Conservation (phyloP, 1,140 invertebrate species). For the Nasonia longicornis region DNA sequence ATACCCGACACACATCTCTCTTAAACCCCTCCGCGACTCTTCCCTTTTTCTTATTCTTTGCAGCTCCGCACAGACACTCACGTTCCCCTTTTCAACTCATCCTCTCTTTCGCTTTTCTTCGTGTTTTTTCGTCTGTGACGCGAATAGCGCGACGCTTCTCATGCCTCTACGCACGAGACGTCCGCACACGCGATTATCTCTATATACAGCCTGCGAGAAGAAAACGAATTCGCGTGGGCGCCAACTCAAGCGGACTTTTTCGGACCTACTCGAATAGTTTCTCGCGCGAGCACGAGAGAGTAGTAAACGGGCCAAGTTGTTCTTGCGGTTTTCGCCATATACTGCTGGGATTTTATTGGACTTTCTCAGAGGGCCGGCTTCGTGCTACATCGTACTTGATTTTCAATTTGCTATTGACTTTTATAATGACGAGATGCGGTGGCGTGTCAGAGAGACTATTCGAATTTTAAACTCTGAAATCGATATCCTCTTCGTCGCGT, state of each 20-base stretch:
- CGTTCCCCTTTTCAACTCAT: background rate
- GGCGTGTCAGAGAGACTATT: background rate
- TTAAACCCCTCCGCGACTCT: background rate
- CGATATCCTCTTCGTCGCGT: background rate
- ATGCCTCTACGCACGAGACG: background rate
- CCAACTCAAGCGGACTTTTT: background rate
- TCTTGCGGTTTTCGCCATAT: background rate
- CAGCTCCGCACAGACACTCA: background rate
- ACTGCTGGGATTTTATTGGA: background rate
- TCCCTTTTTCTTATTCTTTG: constrained; percentile 21
- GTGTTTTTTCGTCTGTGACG: constrained; percentile 41
- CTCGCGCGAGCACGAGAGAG: background rate
- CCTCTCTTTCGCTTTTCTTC: constrained; percentile 20
- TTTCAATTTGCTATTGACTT: background rate
- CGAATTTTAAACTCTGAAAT: background rate
- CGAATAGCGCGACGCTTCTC: constrained; percentile 29
- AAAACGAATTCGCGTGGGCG: background rate
- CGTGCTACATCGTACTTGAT: background rate
- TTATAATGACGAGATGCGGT: background rate
- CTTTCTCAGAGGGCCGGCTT: background rate
- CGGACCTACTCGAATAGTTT: background rate
- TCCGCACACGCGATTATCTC: background rate
- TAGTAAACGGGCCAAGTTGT: background rate
- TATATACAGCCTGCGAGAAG: background rate
- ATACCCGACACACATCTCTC: background rate